Conservation (phyloP, 2,888 invertebrate species). For the Torymus tubicola region DNA sequence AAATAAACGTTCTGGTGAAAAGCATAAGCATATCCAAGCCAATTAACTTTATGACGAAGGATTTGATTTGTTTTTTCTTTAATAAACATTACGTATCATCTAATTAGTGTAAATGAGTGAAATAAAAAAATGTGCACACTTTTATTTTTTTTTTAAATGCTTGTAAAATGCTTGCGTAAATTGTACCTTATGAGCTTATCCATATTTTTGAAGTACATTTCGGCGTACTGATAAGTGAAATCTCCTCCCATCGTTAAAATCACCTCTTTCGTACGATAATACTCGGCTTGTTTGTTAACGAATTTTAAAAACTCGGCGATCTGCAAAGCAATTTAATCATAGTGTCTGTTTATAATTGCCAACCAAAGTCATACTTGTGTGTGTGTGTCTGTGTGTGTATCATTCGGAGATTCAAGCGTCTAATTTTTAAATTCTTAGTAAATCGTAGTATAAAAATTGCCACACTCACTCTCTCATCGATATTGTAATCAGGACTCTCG, state of each 20-base stretch:
- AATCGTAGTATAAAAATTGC: not conserved
- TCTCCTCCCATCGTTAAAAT: constrained; percentile 94
- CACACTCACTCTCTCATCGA: constrained; percentile 82
- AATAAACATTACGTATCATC: too few relatives aligned
- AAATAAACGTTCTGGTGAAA: too few relatives aligned
- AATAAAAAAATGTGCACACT: too few relatives aligned
- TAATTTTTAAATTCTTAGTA: not conserved
- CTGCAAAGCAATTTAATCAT: constrained; percentile 60
- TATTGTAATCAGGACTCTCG: constrained; percentile 89
- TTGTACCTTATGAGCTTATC: constrained; percentile 88
- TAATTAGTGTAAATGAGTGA: too few relatives aligned
- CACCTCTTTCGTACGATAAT: constrained; percentile 85
- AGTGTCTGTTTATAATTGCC: not conserved
- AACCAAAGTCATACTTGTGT: too few relatives aligned
- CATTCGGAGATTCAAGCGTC: constrained; percentile 48
- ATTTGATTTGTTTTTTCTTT: too few relatives aligned
- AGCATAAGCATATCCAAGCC: too few relatives aligned
- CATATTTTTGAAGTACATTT: constrained; percentile 88
- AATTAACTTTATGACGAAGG: too few relatives aligned
- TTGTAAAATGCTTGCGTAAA: not conserved
- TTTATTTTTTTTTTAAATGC: not conserved
- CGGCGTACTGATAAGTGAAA: constrained; percentile 91
- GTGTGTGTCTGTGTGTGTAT: too few relatives aligned
- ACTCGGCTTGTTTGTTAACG: constrained; percentile 78
- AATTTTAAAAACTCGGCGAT: constrained; percentile 78